Base-by-base conservation (phyloP, 2,113 vertebrate genomes). In the Pachypanchax playfairii region DNA sequence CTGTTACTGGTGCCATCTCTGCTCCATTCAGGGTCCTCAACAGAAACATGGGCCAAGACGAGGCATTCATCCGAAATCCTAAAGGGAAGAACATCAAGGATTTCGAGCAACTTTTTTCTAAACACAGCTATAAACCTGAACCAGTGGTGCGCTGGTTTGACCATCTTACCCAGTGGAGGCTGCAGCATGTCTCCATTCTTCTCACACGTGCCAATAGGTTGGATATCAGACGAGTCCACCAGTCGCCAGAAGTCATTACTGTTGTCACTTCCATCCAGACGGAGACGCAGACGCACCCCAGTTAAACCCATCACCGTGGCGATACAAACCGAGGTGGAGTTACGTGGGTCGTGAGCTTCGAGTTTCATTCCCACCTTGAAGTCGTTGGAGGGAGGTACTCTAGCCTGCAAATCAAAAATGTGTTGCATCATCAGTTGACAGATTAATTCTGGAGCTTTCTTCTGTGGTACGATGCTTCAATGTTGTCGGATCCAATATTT, bases 321-420 rank as follows among this genome's bases (percentile, higher is more conserved):
- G 46, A 99, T 95, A 63, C 96, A 98, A 41, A 98, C 88, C 0
- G 96, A 98, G 65, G 94, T 94, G 70, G 93, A 82, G 15, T 96
- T 98, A 50, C 96, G 95, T 28, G 97, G 97, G 70, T 99, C 97
- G 0, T 61, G 92, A 14, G 95, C 96, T 86, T 99, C 97, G 53
- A 99, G 87, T 67, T 99, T 99, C 97, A 99, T 99, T 2, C 95
- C 95, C 60, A 96, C 91, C 88, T 96, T 95, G 88, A 99, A 99
- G 83, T 99, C 95, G 0, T 98, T 99, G 1, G 82, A 91, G 29
- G 95, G 96, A 1, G 97, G 95, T 76, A 92, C 85, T 78, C 92
- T 85, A 25, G 94, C 94, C 97, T 99, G 84, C 38, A 89, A 46
- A 33, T 20, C 4, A 14, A 17, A 17, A 42, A 41, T 36, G n/a